These are phyloP conservation scores for Congeria kusceri DNA, from an alignment of 2,888 invertebrate genomes.

Conservation along the genomic window DNA sequence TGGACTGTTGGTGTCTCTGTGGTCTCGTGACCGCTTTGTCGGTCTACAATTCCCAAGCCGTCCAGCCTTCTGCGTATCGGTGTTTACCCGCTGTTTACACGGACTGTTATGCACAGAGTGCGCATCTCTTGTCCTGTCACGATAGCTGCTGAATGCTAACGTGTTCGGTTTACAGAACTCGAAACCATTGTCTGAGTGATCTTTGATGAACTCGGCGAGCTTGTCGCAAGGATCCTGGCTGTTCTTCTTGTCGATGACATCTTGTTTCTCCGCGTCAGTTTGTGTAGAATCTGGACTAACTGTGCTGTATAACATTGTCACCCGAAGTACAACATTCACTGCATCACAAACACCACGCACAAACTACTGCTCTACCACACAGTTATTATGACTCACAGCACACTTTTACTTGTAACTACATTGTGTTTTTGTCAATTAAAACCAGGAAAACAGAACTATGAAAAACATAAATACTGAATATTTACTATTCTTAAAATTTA, in stretches of 20 bases:
- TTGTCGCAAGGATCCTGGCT: constrained; percentile 38
- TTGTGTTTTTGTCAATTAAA: too few species aligned
- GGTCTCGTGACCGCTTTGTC: constrained; percentile 43
- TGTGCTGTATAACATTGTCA: constrained; percentile 58
- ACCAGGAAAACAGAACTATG: too few species aligned
- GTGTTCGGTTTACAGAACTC: constrained; percentile 56
- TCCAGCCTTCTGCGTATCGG: constrained; percentile 26
- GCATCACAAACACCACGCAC: not conserved
- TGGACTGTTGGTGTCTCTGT: constrained; percentile 55
- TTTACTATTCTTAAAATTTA: too few species aligned
- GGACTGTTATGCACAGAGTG: constrained; percentile 49
- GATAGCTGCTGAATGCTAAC: constrained; percentile 49
- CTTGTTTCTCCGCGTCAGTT: constrained; percentile 62
- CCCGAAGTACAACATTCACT: constrained; percentile 10
- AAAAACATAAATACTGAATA: too few species aligned
- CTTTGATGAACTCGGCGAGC: constrained; percentile 17
- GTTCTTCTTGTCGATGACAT: constrained; percentile 48
- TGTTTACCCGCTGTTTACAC: constrained; percentile 39
- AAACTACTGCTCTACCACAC: too few species aligned
- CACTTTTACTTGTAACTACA: too few species aligned
- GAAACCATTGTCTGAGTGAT: constrained; percentile 17
- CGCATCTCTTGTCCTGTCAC: constrained; percentile 33
- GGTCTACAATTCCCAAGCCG: constrained; percentile 43
- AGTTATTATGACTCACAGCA: too few species aligned
- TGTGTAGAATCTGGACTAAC: constrained; percentile 65